Percentiles rank a stretch among this genome's conserved stretches.
These are phyloP conservation scores for Thecocarcelia acutangulata DNA, from an alignment of 2,888 invertebrate species.

Conservation along the genomic window DNA sequence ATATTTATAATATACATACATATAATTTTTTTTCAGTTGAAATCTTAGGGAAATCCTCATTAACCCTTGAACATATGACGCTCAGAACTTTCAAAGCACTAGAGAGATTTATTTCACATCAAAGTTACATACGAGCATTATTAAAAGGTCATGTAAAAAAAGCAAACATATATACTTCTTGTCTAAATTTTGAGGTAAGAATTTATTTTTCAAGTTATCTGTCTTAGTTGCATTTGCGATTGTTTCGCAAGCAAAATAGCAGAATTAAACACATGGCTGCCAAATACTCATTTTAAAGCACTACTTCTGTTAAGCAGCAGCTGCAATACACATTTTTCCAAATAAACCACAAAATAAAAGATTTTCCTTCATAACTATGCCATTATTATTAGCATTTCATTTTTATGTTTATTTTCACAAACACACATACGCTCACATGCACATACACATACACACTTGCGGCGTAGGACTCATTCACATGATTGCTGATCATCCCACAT, in stretches of 20 bases:
- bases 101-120: not conserved
- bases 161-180: not conserved
- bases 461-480: not conserved
- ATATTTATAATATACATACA: no score
- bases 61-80: not conserved
- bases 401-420: not conserved
- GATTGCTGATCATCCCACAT: not conserved
- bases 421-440: not conserved
- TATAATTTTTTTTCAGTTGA: not conserved
- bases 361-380: conserved; percentile 16
- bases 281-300: conserved; percentile 4
- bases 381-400: conserved; percentile 5
- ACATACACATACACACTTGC: not conserved
- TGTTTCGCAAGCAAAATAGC: conserved; percentile 11
- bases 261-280: conserved; percentile 7
- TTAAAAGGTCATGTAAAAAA: conserved; percentile 31
- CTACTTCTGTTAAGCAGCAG: conserved; percentile 13
- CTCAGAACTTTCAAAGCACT: conserved; percentile 6
- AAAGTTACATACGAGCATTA: not conserved
- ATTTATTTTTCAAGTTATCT: no score
- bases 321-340: not conserved
- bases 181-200: no score
- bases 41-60: not conserved
- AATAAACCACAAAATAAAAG: conserved; percentile 34
- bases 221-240: no score